These are phyloP conservation scores for Heliconius hewitsoni DNA, from an alignment of 1,140 invertebrate genomes.

Conservation along the genomic window DNA sequence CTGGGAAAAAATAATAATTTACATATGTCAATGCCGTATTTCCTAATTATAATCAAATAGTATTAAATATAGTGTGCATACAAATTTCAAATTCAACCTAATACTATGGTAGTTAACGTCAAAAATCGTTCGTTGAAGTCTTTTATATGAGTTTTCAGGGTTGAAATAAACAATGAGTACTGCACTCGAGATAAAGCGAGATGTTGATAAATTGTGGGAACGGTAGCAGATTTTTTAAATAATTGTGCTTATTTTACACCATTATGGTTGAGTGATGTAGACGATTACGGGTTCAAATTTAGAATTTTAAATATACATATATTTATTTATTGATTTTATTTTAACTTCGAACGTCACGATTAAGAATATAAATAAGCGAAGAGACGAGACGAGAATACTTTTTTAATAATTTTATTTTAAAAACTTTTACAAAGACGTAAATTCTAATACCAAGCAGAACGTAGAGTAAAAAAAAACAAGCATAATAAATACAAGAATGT, in stretches of 20 bases:
- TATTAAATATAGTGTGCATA: too few relatives aligned
- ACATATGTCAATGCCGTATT: neutral
- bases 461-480: too few relatives aligned
- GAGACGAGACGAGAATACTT: too few relatives aligned
- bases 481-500: too few relatives aligned
- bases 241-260: neutral
- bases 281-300: neutral
- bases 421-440: too few relatives aligned
- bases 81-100: neutral
- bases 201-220: conserved; percentile 35
- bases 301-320: too few relatives aligned
- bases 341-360: too few relatives aligned
- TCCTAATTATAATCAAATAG: neutral
- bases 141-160: conserved; percentile 22
- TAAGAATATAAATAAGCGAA: too few relatives aligned
- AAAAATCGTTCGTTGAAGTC: neutral
- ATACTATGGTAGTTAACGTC: neutral
- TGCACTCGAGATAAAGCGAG: conserved; percentile 30
- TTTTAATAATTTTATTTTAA: too few relatives aligned
- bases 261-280: neutral
- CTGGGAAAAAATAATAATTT: neutral
- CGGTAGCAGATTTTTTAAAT: conserved; percentile 18
- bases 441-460: too few relatives aligned
- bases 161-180: conserved; percentile 27
- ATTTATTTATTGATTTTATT: too few relatives aligned